phyloP scores from a whole-genome alignment of 2,113 vertebrate genomes.

The Pachycephala philippinensis region DNA sequence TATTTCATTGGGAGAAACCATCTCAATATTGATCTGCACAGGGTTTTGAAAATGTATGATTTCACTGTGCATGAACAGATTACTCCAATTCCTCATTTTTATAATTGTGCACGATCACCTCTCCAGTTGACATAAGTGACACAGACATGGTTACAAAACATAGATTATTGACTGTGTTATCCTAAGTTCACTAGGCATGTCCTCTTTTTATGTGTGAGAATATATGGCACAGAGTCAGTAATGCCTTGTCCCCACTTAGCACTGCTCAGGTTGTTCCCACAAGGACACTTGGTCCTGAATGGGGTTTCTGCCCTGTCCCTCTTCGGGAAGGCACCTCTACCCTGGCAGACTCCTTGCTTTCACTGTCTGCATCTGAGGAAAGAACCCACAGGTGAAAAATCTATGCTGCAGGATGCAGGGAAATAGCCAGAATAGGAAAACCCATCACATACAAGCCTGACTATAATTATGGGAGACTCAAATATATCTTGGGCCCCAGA shows the following conservation, averaged over 20 bases:
- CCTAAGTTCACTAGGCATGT: background rate
- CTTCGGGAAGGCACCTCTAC: background rate
- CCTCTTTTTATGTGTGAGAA: background rate
- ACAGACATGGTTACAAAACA: background rate
- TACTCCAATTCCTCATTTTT: background rate
- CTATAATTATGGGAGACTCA: background rate
- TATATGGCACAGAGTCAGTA: fast-evolving
- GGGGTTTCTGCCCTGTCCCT: background rate
- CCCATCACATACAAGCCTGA: background rate
- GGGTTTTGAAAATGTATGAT: background rate
- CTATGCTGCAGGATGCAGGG: background rate
- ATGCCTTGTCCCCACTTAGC: background rate
- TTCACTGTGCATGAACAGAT: background rate
- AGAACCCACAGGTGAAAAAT: background rate
- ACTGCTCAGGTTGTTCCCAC: background rate
- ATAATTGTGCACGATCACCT: background rate
- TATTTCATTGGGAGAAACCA: background rate
- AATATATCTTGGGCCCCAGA: background rate
- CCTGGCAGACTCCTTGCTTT: background rate
- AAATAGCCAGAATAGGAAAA: background rate
- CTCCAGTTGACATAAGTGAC: background rate
- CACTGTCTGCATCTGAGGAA: background rate
- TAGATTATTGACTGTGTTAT: background rate
- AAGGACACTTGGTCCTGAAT: background rate
- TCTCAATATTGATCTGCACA: background rate